phyloP scores from a whole-genome alignment of 1,140 invertebrate species.

The Pachypeltis micranthus region DNA sequence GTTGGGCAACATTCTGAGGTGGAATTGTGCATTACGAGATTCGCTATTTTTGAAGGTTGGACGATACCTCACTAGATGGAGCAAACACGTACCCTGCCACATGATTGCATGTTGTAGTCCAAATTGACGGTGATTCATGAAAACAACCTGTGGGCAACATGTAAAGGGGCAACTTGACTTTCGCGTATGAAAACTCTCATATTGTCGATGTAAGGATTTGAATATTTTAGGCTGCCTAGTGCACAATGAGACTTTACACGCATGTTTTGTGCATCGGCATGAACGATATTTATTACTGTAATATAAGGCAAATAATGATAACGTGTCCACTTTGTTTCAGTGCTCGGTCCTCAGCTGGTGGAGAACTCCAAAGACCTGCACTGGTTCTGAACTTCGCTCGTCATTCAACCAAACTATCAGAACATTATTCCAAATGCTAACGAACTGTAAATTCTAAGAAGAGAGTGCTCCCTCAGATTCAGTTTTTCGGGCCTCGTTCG shows the following conservation, averaged over 20 bases:
- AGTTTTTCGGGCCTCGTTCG: no score
- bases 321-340: conserved; percentile 13
- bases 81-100: no score
- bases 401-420: no score
- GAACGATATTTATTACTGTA: not conserved
- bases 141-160: not conserved
- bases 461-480: no score
- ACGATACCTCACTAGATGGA: no score
- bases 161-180: not conserved
- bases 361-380: conserved; percentile 19
- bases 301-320: not conserved
- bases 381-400: conserved; percentile 22
- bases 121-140: no score
- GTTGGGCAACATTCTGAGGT: no score
- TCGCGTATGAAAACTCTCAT: not conserved
- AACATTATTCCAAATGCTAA: no score
- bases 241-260: not conserved
- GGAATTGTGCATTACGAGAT: no score
- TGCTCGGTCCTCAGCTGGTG: conserved; percentile 15
- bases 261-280: not conserved
- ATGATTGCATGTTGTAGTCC: no score
- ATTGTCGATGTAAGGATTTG: not conserved
- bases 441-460: no score
- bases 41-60: no score
- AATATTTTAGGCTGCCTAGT: not conserved